A percentile compares a stretch with the other conserved stretches of the same genome.
Evolutionary conservation across 2,113 vertebrate species (phyloP).

Genomic region (Turdus rufiventris): DNA sequence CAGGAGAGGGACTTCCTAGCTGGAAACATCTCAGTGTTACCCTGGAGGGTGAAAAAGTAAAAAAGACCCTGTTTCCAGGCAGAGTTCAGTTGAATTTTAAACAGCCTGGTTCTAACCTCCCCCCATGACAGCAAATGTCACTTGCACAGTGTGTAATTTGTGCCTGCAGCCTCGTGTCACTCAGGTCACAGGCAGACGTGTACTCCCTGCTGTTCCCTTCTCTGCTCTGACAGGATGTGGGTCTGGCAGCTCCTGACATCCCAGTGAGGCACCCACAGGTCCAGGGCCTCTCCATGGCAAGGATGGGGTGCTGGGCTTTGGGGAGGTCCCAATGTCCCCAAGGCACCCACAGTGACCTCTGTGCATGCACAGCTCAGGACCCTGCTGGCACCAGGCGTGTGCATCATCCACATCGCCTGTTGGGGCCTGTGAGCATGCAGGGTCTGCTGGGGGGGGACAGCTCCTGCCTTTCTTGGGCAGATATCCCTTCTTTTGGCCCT

Average conservation of each 20-base stretch:
- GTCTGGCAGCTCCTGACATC: background rate
- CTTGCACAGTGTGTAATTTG: slow-evolving; percentile 12
- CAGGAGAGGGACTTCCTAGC: background rate
- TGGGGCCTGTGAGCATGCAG: background rate
- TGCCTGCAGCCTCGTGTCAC: slow-evolving; percentile 16
- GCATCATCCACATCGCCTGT: rapidly evolving
- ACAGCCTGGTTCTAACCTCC: background rate
- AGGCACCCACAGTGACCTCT: background rate
- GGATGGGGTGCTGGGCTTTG: background rate
- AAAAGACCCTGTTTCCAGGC: background rate
- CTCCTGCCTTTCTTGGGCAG: background rate
- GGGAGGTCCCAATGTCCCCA: rapidly evolving
- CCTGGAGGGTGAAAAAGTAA: background rate
- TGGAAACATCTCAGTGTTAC: background rate
- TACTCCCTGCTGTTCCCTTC: background rate
- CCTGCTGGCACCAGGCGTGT: background rate
- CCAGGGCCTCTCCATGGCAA: rapidly evolving
- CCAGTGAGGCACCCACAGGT: background rate
- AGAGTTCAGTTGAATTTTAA: slow-evolving; percentile 4
- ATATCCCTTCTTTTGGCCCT: background rate
- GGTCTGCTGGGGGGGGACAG: background rate
- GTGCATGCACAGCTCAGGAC: rapidly evolving
- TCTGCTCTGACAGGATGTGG: background rate
- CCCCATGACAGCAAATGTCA: background rate
- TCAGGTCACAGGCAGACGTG: background rate